Conservation (phyloP, 2,113 vertebrate species). For the Gracilinanus agilis region DNA sequence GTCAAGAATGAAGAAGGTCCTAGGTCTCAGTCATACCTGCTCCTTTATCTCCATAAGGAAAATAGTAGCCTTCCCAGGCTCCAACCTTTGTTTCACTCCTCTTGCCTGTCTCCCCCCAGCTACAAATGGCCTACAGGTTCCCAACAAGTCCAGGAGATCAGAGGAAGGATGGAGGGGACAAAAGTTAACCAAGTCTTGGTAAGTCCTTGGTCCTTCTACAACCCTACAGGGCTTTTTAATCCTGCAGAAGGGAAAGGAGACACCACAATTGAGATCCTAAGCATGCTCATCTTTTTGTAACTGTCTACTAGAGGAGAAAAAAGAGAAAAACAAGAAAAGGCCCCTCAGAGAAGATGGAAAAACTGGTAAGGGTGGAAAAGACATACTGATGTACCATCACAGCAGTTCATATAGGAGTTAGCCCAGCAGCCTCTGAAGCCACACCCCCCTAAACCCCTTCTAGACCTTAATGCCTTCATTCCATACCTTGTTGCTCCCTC, state of each 20-base stretch:
- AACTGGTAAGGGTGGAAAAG: background rate
- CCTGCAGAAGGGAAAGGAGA: background rate
- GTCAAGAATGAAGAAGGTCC: conserved; percentile 47
- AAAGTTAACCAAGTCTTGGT: background rate
- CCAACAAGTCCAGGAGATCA: background rate
- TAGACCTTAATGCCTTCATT: background rate
- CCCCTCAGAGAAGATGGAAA: conserved; percentile 4
- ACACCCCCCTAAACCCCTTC: background rate
- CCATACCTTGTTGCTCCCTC: conserved; percentile 97
- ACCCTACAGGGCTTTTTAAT: background rate
- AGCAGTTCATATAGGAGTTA: background rate
- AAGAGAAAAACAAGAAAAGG: conserved; percentile 6
- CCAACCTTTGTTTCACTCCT: background rate
- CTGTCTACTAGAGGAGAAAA: background rate
- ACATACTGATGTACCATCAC: background rate
- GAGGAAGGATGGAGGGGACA: background rate
- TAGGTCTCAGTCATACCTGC: background rate
- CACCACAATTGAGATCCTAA: background rate
- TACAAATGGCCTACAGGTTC: background rate
- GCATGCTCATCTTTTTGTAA: background rate
- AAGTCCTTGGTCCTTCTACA: background rate
- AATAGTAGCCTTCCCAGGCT: background rate
- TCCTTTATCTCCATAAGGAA: background rate
- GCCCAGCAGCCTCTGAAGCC: background rate
- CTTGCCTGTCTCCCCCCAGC: background rate